Evolutionary conservation across 2,113 vertebrate genomes (phyloP).

Genomic region (Mesitornis unicolor): DNA sequence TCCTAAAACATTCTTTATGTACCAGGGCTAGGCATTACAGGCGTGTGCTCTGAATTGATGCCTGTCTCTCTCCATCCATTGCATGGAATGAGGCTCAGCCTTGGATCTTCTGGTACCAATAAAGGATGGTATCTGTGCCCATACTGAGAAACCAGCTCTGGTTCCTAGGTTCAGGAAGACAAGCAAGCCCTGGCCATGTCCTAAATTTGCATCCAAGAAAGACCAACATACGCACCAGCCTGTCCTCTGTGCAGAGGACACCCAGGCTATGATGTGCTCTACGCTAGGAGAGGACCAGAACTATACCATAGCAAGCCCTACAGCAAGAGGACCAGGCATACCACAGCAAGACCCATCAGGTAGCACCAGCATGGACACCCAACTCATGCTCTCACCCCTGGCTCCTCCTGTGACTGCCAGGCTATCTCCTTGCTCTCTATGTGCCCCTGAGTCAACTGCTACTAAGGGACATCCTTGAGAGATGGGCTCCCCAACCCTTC

Average conservation of each 20-base stretch:
- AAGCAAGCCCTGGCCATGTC: background rate
- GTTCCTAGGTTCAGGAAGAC: background rate
- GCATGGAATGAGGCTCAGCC: rapidly evolving
- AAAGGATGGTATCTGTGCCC: background rate
- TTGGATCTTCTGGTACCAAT: background rate
- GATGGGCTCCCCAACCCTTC: background rate
- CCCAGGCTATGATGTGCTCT: background rate
- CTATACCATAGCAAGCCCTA: background rate
- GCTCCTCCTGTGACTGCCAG: background rate
- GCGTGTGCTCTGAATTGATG: background rate
- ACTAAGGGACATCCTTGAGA: background rate
- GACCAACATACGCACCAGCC: rapidly evolving
- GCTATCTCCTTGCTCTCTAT: background rate
- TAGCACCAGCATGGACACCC: background rate
- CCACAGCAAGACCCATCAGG: background rate
- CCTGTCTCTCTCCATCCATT: background rate
- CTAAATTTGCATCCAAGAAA: background rate
- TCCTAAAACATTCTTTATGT: background rate
- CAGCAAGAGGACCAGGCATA: background rate
- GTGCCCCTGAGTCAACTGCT: rapidly evolving
- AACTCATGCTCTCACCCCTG: background rate
- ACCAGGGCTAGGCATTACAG: background rate
- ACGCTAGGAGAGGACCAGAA: background rate
- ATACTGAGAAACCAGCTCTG: background rate
- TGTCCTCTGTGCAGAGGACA: background rate